Percentiles rank a stretch among this genome's conserved stretches.
Evolutionary conservation across 2,888 invertebrate species (phyloP).

Genomic region (Temnothorax ravouxi): DNA sequence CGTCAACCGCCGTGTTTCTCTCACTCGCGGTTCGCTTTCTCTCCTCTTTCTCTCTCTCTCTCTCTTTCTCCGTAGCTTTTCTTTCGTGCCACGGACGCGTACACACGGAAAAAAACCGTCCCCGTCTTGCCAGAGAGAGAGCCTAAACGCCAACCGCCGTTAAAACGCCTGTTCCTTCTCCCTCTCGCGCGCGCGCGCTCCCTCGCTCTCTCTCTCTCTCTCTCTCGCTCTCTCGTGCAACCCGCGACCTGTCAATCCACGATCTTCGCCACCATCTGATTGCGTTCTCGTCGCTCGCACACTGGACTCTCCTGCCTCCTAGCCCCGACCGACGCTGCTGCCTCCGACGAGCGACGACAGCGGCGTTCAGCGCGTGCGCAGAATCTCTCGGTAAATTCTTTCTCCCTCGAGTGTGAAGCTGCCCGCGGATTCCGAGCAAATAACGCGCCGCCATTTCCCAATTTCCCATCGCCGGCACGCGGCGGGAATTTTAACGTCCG

Average conservation of each 20-base stretch:
- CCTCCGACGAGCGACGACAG: constrained; percentile 64
- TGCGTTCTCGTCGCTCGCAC: constrained; percentile 66
- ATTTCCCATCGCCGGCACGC: neutral
- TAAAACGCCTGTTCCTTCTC: constrained; percentile 71
- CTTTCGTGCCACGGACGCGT: constrained; percentile 64
- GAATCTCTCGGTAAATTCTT: neutral
- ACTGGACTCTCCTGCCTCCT: constrained; percentile 67
- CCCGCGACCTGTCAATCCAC: constrained; percentile 80
- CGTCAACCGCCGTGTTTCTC: constrained; percentile 50
- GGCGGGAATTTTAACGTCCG: constrained; percentile 15
- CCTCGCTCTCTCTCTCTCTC: constrained; percentile 42
- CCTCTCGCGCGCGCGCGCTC: constrained; percentile 29
- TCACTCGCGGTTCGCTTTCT: constrained; percentile 41
- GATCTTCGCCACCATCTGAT: constrained; percentile 78
- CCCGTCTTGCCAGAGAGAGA: constrained; percentile 64
- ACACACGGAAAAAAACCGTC: constrained; percentile 70
- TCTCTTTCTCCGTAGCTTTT: constrained; percentile 24
- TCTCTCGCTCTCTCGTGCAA: constrained; percentile 66
- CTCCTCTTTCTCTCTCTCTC: constrained; percentile 11
- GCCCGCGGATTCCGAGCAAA: neutral
- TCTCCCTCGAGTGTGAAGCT: neutral
- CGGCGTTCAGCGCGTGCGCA: constrained; percentile 23
- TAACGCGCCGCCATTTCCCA: constrained; percentile 26
- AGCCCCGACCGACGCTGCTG: constrained; percentile 62
- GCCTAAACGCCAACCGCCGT: constrained; percentile 69